phyloP scores from a whole-genome alignment of 2,888 invertebrate genomes.

The Drosophila neutralis region DNA sequence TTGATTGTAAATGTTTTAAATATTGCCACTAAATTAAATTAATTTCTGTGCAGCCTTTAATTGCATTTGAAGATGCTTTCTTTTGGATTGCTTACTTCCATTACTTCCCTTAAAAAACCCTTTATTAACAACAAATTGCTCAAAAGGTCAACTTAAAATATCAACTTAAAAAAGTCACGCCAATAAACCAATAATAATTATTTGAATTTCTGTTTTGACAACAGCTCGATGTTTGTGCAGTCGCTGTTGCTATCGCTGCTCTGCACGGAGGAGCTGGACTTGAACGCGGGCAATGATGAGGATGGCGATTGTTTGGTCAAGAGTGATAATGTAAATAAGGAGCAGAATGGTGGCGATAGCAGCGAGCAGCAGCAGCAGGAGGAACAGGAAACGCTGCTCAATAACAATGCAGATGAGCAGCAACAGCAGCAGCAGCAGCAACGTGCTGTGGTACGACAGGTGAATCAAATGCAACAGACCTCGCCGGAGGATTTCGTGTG shows the following conservation, averaged over 20 bases:
- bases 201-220: conserved; percentile 41
- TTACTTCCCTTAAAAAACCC: too few relatives aligned
- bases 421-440: conserved; percentile 65
- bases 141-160: neutral
- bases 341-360: conserved; percentile 56
- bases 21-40: neutral
- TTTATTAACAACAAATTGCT: neutral
- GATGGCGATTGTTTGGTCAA: conserved; percentile 73
- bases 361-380: conserved; percentile 56
- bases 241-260: conserved; percentile 87
- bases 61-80: neutral
- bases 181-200: neutral
- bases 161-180: neutral
- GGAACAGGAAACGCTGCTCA: conserved; percentile 81
- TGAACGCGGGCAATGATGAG: conserved; percentile 59
- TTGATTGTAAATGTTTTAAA: too few relatives aligned
- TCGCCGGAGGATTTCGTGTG: conserved; percentile 84
- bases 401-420: conserved; percentile 82
- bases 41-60: neutral
- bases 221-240: conserved; percentile 88
- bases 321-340: conserved; percentile 85
- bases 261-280: conserved; percentile 64
- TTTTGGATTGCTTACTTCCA: too few relatives aligned
- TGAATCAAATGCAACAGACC: conserved; percentile 85
- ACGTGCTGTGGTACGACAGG: conserved; percentile 74